Conservation (phyloP, 2,797 vertebrate species). For the Platyrinchus mystaceus region DNA sequence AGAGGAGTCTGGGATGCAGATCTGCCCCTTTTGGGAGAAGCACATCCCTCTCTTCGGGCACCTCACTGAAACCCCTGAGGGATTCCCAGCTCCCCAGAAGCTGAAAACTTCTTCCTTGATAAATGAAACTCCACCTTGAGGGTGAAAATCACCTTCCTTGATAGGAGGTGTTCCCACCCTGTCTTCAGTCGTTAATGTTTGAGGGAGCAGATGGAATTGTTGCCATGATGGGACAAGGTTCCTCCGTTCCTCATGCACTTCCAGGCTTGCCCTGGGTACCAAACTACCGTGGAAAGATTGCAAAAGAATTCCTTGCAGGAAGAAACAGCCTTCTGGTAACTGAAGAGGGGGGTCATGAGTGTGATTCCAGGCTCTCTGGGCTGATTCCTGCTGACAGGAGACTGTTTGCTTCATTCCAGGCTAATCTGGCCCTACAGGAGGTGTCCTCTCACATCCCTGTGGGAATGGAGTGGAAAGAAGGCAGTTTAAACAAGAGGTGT, state of each 20-base stretch:
- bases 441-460: background rate
- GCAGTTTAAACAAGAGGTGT: background rate
- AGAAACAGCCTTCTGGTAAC: background rate
- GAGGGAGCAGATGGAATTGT: background rate
- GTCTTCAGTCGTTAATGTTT: background rate
- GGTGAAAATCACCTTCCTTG: too few relatives aligned
- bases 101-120: background rate
- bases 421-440: background rate
- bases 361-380: background rate
- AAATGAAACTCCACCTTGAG: too few relatives aligned
- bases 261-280: background rate
- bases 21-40: background rate
- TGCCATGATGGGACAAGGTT: background rate
- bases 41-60: background rate
- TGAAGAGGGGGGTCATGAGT: background rate
- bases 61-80: background rate
- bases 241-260: background rate
- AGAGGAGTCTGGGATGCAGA: background rate
- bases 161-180: background rate
- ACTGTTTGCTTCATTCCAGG: background rate
- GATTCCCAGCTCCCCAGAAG: background rate
- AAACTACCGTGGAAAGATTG: background rate
- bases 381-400: background rate
- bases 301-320: background rate
- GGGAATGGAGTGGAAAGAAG: background rate